phyloP scores from a whole-genome alignment of 2,113 vertebrate species.

The Morone saxatilis region DNA sequence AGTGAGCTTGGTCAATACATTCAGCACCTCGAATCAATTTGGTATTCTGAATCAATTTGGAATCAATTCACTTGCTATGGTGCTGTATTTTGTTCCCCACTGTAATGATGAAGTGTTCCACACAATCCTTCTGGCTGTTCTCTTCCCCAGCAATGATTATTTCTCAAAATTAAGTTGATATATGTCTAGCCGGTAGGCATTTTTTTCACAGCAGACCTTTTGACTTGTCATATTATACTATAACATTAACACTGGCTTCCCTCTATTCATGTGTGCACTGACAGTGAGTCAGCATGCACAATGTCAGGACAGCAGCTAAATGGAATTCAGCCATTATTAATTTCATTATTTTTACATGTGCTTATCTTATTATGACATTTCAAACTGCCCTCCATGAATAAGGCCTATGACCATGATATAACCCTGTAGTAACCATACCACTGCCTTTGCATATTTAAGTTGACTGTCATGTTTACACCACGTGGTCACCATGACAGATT shows the following conservation, averaged over 20 bases:
- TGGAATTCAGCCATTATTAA: neutral
- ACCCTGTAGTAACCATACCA: neutral
- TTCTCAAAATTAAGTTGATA: neutral
- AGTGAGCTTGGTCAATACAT: conserved; percentile 25
- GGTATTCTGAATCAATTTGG: conserved; percentile 39
- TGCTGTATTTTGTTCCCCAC: neutral
- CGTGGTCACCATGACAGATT: neutral
- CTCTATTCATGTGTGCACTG: neutral
- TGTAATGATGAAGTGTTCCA: conserved; percentile 20
- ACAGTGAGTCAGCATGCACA: neutral
- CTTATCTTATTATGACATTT: neutral
- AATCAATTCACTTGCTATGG: conserved; percentile 25
- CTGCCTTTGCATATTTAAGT: neutral
- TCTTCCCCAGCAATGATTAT: neutral
- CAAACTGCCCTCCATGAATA: neutral
- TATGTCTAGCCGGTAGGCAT: neutral
- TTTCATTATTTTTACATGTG: neutral
- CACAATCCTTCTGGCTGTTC: neutral
- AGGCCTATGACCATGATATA: neutral
- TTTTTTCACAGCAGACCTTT: conserved; percentile 1
- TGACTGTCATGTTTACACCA: neutral
- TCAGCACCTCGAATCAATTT: conserved; percentile 37
- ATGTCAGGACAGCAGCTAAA: neutral
- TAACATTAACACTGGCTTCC: neutral
- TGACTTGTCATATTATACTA: neutral